Evolutionary conservation across 2,888 invertebrate species (phyloP).

Genomic region (Scaeva pyrastri): DNA sequence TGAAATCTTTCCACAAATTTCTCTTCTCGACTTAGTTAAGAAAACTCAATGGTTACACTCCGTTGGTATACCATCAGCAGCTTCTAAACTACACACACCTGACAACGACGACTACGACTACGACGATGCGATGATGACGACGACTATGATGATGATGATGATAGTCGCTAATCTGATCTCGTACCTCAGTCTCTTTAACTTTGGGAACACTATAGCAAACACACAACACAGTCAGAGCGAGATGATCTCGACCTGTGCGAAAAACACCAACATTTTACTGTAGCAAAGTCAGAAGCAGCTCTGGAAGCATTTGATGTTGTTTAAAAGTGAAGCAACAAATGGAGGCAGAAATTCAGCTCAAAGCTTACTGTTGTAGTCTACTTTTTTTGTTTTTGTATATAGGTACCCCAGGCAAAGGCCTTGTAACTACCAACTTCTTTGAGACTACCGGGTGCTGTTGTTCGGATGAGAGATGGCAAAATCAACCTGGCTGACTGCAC

Average conservation of each 20-base stretch:
- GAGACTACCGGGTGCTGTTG: conserved; percentile 37
- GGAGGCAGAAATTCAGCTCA: conserved; percentile 64
- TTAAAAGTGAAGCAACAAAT: conserved; percentile 21
- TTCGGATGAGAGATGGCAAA: conserved; percentile 39
- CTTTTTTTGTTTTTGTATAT: conserved; percentile 17
- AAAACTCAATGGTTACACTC: conserved; percentile 63
- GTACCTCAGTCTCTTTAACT: conserved; percentile 67
- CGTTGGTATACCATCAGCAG: conserved; percentile 13
- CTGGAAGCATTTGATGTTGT: conserved; percentile 2
- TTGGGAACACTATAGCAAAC: conserved; percentile 50
- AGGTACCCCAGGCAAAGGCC: too few relatives aligned
- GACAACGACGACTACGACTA: conserved; percentile 30
- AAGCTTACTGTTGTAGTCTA: conserved; percentile 48
- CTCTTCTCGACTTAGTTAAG: conserved; percentile 56
- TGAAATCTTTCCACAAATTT: conserved; percentile 74
- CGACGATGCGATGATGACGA: conserved; percentile 24
- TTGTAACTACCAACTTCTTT: conserved; percentile 2
- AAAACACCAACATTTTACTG: conserved; percentile 54
- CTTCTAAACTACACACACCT: conserved; percentile 61
- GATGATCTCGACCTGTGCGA: conserved; percentile 70
- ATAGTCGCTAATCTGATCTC: conserved; percentile 73
- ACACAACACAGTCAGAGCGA: conserved; percentile 29
- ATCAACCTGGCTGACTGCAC: conserved; percentile 71
- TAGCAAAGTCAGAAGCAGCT: conserved; percentile 17
- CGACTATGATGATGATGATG: conserved; percentile 56